Conservation (phyloP, 2,888 invertebrate genomes). For the Pyralis farinalis region DNA sequence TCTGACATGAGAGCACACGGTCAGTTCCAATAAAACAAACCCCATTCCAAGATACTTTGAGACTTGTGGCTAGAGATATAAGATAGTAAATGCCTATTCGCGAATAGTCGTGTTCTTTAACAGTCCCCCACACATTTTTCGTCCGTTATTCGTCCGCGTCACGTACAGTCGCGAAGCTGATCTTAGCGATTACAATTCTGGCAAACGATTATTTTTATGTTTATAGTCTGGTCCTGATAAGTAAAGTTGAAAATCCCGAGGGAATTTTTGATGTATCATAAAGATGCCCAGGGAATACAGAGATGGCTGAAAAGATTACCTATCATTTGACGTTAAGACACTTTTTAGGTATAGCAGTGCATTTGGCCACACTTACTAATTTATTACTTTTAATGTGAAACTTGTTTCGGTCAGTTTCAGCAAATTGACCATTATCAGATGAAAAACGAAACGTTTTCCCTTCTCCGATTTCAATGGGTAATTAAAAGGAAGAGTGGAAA, state of each 20-base stretch:
- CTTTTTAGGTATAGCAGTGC: too few relatives aligned
- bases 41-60: neutral
- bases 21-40: neutral
- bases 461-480: too few relatives aligned
- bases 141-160: constrained; percentile 5
- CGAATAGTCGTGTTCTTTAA: neutral
- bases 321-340: too few relatives aligned
- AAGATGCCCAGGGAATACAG: constrained; percentile 2
- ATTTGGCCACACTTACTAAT: too few relatives aligned
- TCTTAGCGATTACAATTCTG: constrained; percentile 18
- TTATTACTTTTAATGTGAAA: too few relatives aligned
- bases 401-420: too few relatives aligned
- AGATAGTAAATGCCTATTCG: neutral
- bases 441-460: too few relatives aligned
- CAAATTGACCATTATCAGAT: too few relatives aligned
- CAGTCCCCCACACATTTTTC: constrained; percentile 1
- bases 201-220: constrained; percentile 26
- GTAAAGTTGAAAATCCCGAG: constrained; percentile 14
- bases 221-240: constrained; percentile 17
- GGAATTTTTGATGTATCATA: neutral
- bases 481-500: too few relatives aligned
- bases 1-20: constrained; percentile 4
- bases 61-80: neutral
- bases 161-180: constrained; percentile 11
- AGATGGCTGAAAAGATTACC: too few relatives aligned